These are phyloP conservation scores for Sciurus vulgaris DNA, from an alignment of 2,797 vertebrate species.

Conservation along the genomic window DNA sequence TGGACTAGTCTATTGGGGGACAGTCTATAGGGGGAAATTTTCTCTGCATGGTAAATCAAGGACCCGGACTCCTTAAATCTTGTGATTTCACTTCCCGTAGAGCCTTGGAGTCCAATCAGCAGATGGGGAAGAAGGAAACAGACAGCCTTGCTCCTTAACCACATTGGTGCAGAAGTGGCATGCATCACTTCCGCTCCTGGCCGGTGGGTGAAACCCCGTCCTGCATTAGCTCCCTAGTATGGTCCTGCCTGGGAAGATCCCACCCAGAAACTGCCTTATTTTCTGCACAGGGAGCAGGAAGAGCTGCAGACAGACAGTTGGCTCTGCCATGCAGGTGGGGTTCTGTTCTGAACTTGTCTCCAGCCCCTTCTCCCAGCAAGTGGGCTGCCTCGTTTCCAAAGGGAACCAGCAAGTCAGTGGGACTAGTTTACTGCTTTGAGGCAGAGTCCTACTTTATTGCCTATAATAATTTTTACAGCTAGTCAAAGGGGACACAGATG, in stretches of 20 bases:
- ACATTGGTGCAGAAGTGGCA: not conserved
- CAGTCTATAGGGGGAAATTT: not conserved
- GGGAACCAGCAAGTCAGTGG: not conserved
- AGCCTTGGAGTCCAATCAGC: not conserved
- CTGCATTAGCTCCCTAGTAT: not conserved
- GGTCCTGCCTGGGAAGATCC: not conserved
- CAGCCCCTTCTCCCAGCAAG: not conserved
- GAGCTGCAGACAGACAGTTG: not conserved
- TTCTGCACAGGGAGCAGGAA: not conserved
- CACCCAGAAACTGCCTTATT: not conserved
- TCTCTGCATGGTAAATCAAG: not conserved
- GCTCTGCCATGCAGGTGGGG: not conserved
- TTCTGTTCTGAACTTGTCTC: not conserved
- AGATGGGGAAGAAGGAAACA: not conserved
- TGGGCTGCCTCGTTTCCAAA: not conserved
- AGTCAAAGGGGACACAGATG: not conserved
- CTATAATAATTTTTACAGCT: constrained; percentile 58
- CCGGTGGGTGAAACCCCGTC: not conserved
- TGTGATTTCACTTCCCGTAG: not conserved
- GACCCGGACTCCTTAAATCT: not conserved
- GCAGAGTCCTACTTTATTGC: constrained; percentile 66
- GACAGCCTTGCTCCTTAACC: not conserved
- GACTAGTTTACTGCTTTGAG: constrained; percentile 23
- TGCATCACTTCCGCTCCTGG: not conserved
- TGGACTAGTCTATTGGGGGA: not conserved